Evolutionary conservation across 2,888 invertebrate genomes (phyloP).

Genomic region (Diadegma fenestrale): DNA sequence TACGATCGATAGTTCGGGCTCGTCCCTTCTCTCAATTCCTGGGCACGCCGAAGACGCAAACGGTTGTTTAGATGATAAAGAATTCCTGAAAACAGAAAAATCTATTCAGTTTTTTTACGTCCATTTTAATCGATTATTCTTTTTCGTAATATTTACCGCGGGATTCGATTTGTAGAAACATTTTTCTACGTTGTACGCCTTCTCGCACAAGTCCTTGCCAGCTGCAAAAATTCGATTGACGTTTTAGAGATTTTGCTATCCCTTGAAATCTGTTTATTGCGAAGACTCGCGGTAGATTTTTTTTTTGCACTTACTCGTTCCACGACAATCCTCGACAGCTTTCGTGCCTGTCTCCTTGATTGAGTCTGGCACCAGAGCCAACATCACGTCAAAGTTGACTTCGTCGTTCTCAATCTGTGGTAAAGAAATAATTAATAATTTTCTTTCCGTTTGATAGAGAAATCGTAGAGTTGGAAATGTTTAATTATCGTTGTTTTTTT

Average conservation of each 20-base stretch:
- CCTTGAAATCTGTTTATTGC: not conserved
- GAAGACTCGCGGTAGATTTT: not conserved
- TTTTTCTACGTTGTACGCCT: constrained; percentile 75
- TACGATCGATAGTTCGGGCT: constrained; percentile 8
- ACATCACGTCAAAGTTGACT: constrained; percentile 70
- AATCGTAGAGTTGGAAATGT: constrained; percentile 1
- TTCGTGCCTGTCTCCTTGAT: constrained; percentile 63
- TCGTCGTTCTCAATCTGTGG: constrained; percentile 50
- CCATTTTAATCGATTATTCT: constrained; percentile 9
- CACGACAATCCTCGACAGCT: constrained; percentile 71
- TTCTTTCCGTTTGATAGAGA: not conserved
- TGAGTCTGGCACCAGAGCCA: constrained; percentile 66
- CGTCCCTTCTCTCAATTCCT: not conserved
- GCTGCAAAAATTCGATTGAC: constrained; percentile 69
- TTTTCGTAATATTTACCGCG: constrained; percentile 71
- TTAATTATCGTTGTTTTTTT: not conserved
- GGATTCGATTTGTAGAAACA: constrained; percentile 79
- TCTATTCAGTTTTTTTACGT: not conserved
- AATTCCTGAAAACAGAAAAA: constrained; percentile 69
- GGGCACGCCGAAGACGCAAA: not conserved
- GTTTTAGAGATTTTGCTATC: not conserved
- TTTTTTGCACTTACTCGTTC: constrained; percentile 64
- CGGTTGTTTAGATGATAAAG: constrained; percentile 67
- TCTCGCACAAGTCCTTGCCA: constrained; percentile 76
- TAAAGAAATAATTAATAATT: not conserved